These are phyloP conservation scores for Cyprinodon tularosa DNA, from an alignment of 2,113 vertebrate genomes.

Conservation along the genomic window DNA sequence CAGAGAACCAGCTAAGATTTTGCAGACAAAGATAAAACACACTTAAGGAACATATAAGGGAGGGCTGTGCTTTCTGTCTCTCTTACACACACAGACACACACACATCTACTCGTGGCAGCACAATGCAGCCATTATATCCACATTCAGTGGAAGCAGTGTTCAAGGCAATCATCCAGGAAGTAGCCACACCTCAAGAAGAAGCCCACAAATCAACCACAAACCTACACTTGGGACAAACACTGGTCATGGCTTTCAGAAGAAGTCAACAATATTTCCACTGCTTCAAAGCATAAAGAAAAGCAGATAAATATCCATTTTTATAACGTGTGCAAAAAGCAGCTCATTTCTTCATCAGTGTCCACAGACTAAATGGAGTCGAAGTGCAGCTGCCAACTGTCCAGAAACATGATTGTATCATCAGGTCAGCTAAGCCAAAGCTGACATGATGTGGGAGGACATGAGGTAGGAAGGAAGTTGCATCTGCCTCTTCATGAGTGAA, in stretches of 20 bases:
- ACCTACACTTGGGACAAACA: constrained; percentile 37
- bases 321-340: constrained; percentile 1
- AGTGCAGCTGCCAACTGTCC: constrained; percentile 47
- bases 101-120: constrained; percentile 25
- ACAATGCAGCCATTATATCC: constrained; percentile 54
- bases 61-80: not conserved
- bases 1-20: constrained; percentile 31
- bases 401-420: constrained; percentile 44
- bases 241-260: constrained; percentile 48
- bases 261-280: constrained; percentile 26
- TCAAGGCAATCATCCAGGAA: constrained; percentile 63
- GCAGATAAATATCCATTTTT: not conserved
- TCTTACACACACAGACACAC: constrained; percentile 4
- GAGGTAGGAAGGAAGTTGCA: constrained; percentile 14
- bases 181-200: constrained; percentile 62
- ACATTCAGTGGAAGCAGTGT: constrained; percentile 56
- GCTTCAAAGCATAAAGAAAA: constrained; percentile 6
- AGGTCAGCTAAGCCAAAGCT: constrained; percentile 24
- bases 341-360: constrained; percentile 25
- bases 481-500: constrained; percentile 31
- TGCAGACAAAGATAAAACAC: constrained; percentile 17
- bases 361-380: constrained; percentile 42
- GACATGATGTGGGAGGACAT: constrained; percentile 45
- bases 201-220: constrained; percentile 40
- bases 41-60: constrained; percentile 31